These are phyloP conservation scores for Calosoma granatense DNA, from an alignment of 1,140 invertebrate genomes.

Conservation along the genomic window DNA sequence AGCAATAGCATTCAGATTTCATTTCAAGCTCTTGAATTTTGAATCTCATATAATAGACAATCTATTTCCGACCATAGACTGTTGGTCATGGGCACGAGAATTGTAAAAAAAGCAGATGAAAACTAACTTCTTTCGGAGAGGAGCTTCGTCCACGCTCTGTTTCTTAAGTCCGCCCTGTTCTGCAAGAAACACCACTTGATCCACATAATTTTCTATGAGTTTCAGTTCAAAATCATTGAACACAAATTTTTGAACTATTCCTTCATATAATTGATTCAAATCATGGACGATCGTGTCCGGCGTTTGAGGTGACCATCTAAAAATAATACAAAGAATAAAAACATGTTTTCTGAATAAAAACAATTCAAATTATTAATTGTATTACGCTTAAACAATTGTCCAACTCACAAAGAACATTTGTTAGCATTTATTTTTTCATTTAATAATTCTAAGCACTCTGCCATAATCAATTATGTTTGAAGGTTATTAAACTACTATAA, in stretches of 20 bases:
- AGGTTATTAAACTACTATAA: too few relatives aligned
- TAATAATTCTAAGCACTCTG: not conserved
- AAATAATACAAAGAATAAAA: not conserved
- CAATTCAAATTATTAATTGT: too few relatives aligned
- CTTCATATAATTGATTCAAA: not conserved
- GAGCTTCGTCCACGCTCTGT: conserved; percentile 9
- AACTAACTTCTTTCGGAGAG: conserved; percentile 15
- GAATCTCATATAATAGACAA: too few relatives aligned
- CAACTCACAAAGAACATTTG: not conserved
- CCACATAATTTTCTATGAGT: conserved; percentile 12
- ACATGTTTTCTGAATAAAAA: not conserved
- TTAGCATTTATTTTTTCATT: not conserved
- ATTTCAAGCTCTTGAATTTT: too few relatives aligned
- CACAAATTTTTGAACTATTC: not conserved
- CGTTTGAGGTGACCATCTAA: not conserved
- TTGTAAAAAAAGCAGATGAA: not conserved
- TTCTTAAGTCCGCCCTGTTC: conserved; percentile 11
- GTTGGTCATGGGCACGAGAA: not conserved
- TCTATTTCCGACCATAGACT: conserved; percentile 6
- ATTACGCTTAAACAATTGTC: too few relatives aligned
- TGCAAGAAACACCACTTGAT: conserved; percentile 8
- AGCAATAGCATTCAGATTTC: too few relatives aligned
- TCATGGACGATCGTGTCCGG: not conserved
- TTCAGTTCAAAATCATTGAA: not conserved
- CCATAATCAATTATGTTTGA: too few relatives aligned